phyloP scores from a whole-genome alignment of 1,140 invertebrate genomes.

The Caerostris extrusa region DNA sequence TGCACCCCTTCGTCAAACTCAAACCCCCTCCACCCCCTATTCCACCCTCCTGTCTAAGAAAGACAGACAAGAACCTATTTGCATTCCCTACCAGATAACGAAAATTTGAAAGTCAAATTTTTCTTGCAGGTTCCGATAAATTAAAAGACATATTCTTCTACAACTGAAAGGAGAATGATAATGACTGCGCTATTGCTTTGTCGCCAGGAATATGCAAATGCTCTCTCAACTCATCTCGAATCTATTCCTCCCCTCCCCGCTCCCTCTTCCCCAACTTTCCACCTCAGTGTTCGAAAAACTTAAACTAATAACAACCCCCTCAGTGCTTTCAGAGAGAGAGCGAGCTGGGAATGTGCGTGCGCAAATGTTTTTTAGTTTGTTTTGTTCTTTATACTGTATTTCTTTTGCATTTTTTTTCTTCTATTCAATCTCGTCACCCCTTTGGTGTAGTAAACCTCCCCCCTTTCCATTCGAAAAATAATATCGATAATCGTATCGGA shows the following conservation, averaged over 20 bases:
- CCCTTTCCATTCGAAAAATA: background rate
- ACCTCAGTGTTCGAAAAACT: slow-evolving; percentile 49
- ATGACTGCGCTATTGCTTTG: slow-evolving; percentile 65
- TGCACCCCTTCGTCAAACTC: background rate
- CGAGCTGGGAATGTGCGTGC: background rate
- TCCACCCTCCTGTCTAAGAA: background rate
- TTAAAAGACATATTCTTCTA: slow-evolving; percentile 65
- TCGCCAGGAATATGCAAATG: slow-evolving; percentile 60
- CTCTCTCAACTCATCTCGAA: slow-evolving; percentile 15
- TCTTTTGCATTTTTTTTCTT: background rate
- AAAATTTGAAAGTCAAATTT: slow-evolving; percentile 72
- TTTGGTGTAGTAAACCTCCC: background rate
- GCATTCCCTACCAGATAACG: slow-evolving; percentile 64
- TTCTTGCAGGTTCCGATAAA: slow-evolving; percentile 51
- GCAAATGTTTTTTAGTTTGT: background rate
- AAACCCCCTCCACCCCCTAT: background rate
- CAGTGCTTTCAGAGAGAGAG: background rate
- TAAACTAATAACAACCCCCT: slow-evolving; percentile 70
- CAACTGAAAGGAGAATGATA: slow-evolving; percentile 64
- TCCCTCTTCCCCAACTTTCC: background rate
- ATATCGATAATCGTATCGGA: slow-evolving; percentile 65
- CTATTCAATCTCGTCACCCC: background rate
- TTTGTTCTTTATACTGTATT: background rate
- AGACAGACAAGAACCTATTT: slow-evolving; percentile 58
- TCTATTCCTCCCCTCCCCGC: background rate